Evolutionary conservation across 2,888 invertebrate genomes (phyloP).

Genomic region (Stenchaetothrips biformis): DNA sequence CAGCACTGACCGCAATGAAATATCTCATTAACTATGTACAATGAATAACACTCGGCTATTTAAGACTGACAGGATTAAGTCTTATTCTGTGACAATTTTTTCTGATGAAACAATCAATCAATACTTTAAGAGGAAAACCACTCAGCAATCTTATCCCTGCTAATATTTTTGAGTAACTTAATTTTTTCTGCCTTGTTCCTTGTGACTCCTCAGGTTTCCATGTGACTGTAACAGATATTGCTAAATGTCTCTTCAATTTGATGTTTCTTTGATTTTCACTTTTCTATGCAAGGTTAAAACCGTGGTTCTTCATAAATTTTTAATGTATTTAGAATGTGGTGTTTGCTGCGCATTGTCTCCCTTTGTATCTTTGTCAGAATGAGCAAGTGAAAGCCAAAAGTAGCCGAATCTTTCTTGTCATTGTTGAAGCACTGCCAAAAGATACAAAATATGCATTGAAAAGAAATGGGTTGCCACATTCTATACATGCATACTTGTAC

Average conservation of each 20-base stretch:
- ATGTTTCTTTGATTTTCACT: no score
- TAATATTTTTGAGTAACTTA: no score
- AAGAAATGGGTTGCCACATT: neutral
- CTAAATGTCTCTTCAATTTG: no score
- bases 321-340: no score
- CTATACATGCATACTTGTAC: neutral
- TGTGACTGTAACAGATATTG: no score
- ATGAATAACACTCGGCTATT: neutral
- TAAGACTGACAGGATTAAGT: slow-evolving; percentile 2
- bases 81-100: neutral
- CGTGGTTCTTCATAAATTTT: no score
- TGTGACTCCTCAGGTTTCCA: no score
- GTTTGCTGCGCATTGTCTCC: no score
- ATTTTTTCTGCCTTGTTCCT: no score
- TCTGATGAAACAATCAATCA: neutral
- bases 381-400: no score
- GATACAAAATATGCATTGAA: neutral
- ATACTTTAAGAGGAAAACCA: neutral
- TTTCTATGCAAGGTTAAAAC: no score
- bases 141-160: neutral
- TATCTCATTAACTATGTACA: neutral
- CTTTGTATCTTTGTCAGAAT: no score
- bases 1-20: neutral
- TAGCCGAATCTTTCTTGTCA: neutral
- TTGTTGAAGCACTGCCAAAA: neutral